Percentiles rank a stretch among this genome's conserved stretches.
phyloP scores from a whole-genome alignment of 2,797 vertebrate genomes.

The Capromys pilorides region DNA sequence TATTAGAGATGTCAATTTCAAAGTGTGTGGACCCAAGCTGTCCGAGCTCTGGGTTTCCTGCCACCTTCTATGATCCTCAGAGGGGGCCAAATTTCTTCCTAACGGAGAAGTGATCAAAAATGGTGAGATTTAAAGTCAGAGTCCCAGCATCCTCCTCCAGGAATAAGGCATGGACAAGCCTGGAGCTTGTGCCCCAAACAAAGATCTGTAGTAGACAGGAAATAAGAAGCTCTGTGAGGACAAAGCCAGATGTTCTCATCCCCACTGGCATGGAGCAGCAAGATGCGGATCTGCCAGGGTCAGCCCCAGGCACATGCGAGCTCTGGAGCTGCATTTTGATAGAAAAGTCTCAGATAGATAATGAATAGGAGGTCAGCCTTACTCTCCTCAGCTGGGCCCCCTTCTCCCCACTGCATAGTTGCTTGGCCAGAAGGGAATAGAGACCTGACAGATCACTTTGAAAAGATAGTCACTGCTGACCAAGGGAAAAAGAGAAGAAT shows the following conservation, averaged over 20 bases:
- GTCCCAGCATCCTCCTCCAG: background rate
- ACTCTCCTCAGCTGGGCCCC: background rate
- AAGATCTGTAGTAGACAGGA: background rate
- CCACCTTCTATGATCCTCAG: background rate
- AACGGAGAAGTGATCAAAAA: background rate
- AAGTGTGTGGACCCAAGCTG: background rate
- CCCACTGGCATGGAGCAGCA: background rate
- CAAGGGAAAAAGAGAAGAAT: background rate
- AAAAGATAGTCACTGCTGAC: conserved; percentile 31
- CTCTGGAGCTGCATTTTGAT: conserved; percentile 18
- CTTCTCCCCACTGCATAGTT: background rate
- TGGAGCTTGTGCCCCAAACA: background rate
- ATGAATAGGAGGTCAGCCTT: conserved; percentile 24
- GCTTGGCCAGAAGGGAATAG: conserved; percentile 31
- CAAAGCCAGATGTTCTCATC: background rate
- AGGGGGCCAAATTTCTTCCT: background rate
- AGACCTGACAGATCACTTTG: conserved; percentile 19
- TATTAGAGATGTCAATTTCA: background rate
- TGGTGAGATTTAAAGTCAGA: background rate
- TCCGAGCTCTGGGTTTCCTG: background rate
- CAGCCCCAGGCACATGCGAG: background rate
- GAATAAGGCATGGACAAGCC: background rate
- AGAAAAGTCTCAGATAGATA: background rate
- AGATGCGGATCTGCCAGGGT: background rate
- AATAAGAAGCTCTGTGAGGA: background rate